Conservation (phyloP, 2,113 vertebrate species). For the Erinaceus europaeus region DNA sequence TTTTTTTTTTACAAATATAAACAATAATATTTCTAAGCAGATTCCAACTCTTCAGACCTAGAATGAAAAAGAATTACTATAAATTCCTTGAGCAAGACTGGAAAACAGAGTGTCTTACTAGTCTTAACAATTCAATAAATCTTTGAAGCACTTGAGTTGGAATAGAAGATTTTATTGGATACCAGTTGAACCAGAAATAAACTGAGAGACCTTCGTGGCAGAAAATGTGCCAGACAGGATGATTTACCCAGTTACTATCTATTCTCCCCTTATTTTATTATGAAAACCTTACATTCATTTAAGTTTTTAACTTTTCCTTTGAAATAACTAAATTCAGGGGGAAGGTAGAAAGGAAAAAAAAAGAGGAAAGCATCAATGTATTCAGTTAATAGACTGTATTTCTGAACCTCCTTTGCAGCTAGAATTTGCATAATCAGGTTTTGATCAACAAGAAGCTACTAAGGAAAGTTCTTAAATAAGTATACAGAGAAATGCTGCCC, state of each 20-base stretch:
- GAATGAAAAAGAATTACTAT: background rate
- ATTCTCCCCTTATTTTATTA: background rate
- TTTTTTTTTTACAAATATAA: background rate
- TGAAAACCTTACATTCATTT: background rate
- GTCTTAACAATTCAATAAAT: background rate
- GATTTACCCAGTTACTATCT: background rate
- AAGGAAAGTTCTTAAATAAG: background rate
- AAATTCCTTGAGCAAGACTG: background rate
- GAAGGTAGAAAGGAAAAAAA: too few species aligned
- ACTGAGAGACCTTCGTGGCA: background rate
- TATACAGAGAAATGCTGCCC: background rate
- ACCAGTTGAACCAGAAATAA: background rate
- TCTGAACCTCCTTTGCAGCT: background rate
- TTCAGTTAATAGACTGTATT: background rate
- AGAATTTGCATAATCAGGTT: background rate
- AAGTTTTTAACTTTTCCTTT: too few species aligned
- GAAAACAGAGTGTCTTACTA: background rate
- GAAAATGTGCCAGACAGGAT: background rate
- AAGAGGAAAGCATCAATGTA: background rate
- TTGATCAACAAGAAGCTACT: background rate
- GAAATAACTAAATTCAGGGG: too few species aligned
- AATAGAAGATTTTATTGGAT: background rate
- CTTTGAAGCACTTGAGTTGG: background rate
- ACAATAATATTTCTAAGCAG: constrained; percentile 6
- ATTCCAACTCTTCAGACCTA: background rate